These are phyloP conservation scores for Danaus chrysippus DNA, from an alignment of 2,888 invertebrate genomes.

Conservation along the genomic window DNA sequence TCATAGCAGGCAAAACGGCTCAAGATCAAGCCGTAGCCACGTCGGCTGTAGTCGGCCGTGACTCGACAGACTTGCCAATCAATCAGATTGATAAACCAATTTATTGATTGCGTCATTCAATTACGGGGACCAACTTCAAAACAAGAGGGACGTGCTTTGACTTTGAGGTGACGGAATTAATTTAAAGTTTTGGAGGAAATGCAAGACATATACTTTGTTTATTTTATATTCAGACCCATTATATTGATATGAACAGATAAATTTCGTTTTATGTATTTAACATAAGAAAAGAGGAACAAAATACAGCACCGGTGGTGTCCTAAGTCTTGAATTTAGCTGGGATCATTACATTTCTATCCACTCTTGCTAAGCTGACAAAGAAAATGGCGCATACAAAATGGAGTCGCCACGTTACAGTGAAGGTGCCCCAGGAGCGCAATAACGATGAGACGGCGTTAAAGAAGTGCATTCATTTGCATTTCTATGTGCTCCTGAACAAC, in stretches of 20 bases:
- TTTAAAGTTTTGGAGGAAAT: constrained; percentile 1
- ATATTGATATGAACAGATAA: too few relatives aligned
- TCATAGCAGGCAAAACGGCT: constrained; percentile 17
- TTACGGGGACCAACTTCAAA: constrained; percentile 26
- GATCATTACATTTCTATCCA: constrained; percentile 21
- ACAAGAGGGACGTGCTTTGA: constrained; percentile 15
- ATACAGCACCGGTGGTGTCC: constrained; percentile 7
- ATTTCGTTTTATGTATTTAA: too few relatives aligned
- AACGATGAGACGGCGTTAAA: constrained; percentile 51
- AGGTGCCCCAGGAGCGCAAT: constrained; percentile 51
- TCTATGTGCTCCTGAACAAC: constrained; percentile 38
- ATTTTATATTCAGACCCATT: too few relatives aligned
- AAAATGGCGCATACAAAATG: constrained; percentile 27
- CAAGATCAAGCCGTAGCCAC: constrained; percentile 23
- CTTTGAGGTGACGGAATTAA: constrained; percentile 11
- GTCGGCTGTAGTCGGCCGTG: constrained; percentile 26
- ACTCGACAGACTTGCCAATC: constrained; percentile 29
- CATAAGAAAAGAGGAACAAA: not conserved
- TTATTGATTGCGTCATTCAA: constrained; percentile 39
- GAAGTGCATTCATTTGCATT: constrained; percentile 62
- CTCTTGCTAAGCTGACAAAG: constrained; percentile 26
- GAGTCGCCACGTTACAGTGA: constrained; percentile 27
- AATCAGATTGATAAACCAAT: constrained; percentile 36
- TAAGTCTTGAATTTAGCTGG: constrained; percentile 17
- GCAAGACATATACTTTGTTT: not conserved